phyloP scores from a whole-genome alignment of 2,888 invertebrate genomes.

The Catonia carolina region DNA sequence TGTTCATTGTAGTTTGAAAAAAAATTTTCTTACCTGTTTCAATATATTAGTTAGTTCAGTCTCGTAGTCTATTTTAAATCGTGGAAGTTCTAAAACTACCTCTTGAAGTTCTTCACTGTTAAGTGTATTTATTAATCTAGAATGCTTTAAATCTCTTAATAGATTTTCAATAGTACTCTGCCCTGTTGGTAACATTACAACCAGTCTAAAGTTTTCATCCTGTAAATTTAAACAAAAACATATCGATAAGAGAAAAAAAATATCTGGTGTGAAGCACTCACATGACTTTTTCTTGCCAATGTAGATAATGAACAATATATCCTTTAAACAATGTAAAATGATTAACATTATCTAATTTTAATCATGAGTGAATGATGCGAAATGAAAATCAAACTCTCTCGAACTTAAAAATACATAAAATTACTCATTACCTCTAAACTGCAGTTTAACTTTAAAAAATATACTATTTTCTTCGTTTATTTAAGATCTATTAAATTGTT shows the following conservation, averaged over 20 bases:
- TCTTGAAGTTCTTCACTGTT: conserved; percentile 46
- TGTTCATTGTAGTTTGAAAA: no score
- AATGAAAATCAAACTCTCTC: no score
- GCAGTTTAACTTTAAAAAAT: no score
- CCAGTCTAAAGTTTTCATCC: conserved; percentile 56
- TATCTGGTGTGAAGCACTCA: no score
- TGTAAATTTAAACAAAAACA: conserved; percentile 38
- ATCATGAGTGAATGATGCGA: no score
- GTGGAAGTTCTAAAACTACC: conserved; percentile 52
- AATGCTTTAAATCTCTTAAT: conserved; percentile 51
- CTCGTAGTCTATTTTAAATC: conserved; percentile 53
- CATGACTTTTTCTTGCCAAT: no score
- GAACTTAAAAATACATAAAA: no score
- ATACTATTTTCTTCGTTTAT: no score
- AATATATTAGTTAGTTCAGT: conserved; percentile 45
- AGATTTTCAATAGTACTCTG: conserved; percentile 46
- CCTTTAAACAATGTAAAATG: not conserved
- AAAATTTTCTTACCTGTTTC: conserved; percentile 27
- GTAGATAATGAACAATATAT: no score
- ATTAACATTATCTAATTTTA: no score
- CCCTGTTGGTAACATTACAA: conserved; percentile 51
- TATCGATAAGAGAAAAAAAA: not conserved
- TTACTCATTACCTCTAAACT: no score
- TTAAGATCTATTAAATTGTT: no score
- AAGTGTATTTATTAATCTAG: conserved; percentile 48